phyloP scores from a whole-genome alignment of 2,888 invertebrate genomes.

The Tiphia femorata region DNA sequence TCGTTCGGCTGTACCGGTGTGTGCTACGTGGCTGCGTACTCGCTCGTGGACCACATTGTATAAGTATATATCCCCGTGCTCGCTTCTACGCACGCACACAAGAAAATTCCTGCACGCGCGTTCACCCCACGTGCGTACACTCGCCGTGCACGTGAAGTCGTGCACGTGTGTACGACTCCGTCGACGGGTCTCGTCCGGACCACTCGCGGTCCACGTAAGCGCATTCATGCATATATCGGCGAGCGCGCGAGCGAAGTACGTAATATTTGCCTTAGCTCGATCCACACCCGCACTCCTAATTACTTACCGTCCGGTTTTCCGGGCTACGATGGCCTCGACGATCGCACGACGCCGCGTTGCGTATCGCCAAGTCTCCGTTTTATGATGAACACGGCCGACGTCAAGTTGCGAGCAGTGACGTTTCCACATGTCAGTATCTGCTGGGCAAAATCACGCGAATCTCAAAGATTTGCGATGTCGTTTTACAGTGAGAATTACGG shows the following conservation, averaged over 20 bases:
- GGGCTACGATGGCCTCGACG: slow-evolving; percentile 31
- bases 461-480: too few relatives aligned
- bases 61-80: not conserved
- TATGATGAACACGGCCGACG: slow-evolving; percentile 8
- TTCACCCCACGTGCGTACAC: not conserved
- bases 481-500: too few relatives aligned
- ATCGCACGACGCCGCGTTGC: slow-evolving; percentile 29
- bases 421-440: not conserved
- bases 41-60: too few relatives aligned
- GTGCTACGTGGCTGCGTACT: not conserved
- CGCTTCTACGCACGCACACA: too few relatives aligned
- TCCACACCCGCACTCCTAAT: slow-evolving; percentile 58
- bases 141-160: slow-evolving; percentile 14
- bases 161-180: slow-evolving; percentile 38
- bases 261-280: slow-evolving; percentile 62
- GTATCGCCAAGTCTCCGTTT: slow-evolving; percentile 2
- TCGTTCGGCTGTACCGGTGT: slow-evolving; percentile 3
- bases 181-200: slow-evolving; percentile 35
- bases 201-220: slow-evolving; percentile 33
- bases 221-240: slow-evolving; percentile 46
- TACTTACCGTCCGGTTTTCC: slow-evolving; percentile 56
- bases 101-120: not conserved
- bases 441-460: too few relatives aligned
- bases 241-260: slow-evolving; percentile 45
- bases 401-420: too few relatives aligned